Evolutionary conservation across 1,140 invertebrate genomes (phyloP).

Genomic region (Caerostris extrusa): DNA sequence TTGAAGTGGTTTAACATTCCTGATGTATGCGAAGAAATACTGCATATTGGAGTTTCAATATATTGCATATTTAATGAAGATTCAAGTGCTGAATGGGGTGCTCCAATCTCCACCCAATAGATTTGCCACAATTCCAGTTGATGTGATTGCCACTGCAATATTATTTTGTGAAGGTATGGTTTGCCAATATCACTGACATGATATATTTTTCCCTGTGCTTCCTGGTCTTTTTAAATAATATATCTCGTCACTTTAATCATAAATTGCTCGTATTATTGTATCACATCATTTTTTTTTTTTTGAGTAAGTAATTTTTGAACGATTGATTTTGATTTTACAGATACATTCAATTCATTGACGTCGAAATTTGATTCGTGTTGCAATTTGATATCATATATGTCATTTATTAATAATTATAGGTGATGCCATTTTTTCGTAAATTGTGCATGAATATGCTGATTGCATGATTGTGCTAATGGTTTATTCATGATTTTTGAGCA

Average conservation of each 20-base stretch:
- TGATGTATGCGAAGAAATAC: too few relatives aligned
- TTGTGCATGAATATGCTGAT: too few relatives aligned
- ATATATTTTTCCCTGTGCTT: constrained; percentile 81
- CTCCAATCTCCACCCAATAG: too few relatives aligned
- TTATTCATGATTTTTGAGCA: not conserved
- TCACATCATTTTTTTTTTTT: not conserved
- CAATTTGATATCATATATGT: not conserved
- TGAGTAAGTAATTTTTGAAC: not conserved
- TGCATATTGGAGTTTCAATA: not conserved
- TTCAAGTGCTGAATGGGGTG: too few relatives aligned
- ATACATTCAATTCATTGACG: not conserved
- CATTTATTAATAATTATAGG: not conserved
- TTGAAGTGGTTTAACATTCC: too few relatives aligned
- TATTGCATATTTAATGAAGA: too few relatives aligned
- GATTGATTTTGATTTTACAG: not conserved
- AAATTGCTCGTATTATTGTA: not conserved
- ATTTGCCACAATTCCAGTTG: too few relatives aligned
- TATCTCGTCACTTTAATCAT: constrained; percentile 35
- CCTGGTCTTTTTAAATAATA: constrained; percentile 78
- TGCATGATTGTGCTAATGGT: not conserved
- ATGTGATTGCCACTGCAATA: constrained; percentile 78
- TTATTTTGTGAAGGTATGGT: constrained; percentile 77
- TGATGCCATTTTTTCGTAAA: not conserved
- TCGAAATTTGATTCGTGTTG: not conserved
- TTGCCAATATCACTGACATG: constrained; percentile 78